Evolutionary conservation across 2,888 invertebrate species (phyloP).

Genomic region (Tetragnatha montana): DNA sequence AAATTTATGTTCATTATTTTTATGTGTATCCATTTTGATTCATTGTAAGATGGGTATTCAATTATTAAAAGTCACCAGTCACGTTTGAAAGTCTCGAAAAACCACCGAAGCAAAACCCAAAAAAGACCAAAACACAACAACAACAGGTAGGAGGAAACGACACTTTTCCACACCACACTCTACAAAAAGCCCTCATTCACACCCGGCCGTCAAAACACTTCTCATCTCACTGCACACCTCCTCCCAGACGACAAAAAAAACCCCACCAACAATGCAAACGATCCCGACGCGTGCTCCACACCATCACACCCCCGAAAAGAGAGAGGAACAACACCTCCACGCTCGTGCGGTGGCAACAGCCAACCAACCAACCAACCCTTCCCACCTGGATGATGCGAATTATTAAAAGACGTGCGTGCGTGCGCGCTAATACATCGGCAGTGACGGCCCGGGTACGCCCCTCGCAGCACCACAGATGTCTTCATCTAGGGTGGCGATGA

Average conservation of each 20-base stretch:
- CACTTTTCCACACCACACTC: no score
- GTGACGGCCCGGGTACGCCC: slow-evolving; percentile 56
- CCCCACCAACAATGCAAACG: not conserved
- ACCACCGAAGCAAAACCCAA: no score
- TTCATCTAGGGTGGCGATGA: slow-evolving; percentile 50
- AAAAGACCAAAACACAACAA: no score
- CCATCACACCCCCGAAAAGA: not conserved
- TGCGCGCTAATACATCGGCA: slow-evolving; percentile 68
- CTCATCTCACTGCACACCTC: not conserved
- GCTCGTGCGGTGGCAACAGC: not conserved
- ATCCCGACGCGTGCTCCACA: not conserved
- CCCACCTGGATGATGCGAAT: not conserved
- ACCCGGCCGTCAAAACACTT: no score
- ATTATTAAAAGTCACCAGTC: no score
- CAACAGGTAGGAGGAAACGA: no score
- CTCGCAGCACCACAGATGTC: slow-evolving; percentile 66
- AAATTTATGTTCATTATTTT: no score
- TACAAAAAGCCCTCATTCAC: no score
- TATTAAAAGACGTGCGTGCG: slow-evolving; percentile 47
- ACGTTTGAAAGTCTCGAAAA: no score
- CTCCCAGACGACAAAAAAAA: not conserved
- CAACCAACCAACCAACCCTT: slow-evolving; percentile 16
- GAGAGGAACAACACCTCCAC: not conserved
- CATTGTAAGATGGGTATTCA: no score
- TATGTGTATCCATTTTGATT: no score